Evolutionary conservation across 2,888 invertebrate species (phyloP), one percentile per base, ranked within the genome.

Genomic region (Chromoteleia sp.): DNA sequence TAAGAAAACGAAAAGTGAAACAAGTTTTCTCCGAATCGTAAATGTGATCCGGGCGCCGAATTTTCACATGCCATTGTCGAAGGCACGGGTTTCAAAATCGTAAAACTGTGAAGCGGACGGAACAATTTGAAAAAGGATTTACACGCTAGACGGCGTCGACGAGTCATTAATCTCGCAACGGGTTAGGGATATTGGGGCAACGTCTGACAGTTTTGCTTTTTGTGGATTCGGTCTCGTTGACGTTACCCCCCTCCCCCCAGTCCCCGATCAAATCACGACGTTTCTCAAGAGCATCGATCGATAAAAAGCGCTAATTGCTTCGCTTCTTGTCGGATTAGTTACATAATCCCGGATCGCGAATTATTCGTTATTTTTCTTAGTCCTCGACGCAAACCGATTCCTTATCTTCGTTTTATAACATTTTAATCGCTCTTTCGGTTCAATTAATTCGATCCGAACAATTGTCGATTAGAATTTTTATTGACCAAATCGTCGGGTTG

Each of bases 131-230:
- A 74, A 75, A 80, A 75, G 70, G 30, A 43, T 79, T 79, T 73
- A 74, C 68, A 79, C 79, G 79, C 73, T 68, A 79, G 79, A 59
- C 68, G 68, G 74, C 79, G 79, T 79, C 74, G 67, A 74, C 73
- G 61, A 74, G 68, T 68, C 79, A 79, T 79, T 79, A 74, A 74
- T 79, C 79, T 74, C 59, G 68, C 74, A 74, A 80, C 80, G 80
- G 80, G 74, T 70, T 80, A 80, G 61, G 21, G 65, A 73, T 74
- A 79, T 74, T 79, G 67, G 73, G 68, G 43, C 73, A 67, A 79
- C 45, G 68, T 59, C 67, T 73, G 78, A 79, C 73, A 71, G 52
- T n/a, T 33, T 19, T 3, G 29, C 43, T 79, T 79, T 79, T 79
- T 79, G 73, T 19, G 17, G 19, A 17, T 10, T 39, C 59, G 58